phyloP scores from a whole-genome alignment of 2,113 vertebrate genomes.

The Eolophus roseicapilla region DNA sequence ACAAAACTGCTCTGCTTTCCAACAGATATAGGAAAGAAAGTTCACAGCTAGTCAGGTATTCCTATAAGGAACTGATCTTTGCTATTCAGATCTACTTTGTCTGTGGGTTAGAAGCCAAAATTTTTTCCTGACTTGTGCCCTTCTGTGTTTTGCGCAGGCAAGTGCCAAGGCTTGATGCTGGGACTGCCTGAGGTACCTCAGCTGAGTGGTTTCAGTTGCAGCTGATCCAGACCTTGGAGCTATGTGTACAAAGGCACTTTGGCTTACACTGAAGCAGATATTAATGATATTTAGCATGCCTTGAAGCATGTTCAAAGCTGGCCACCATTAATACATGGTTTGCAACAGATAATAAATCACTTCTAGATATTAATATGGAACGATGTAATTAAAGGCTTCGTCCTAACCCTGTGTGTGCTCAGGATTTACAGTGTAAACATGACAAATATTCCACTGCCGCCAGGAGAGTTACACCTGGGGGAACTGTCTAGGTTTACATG shows the following conservation, averaged over 20 bases:
- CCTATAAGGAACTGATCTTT: neutral
- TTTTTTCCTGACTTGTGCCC: neutral
- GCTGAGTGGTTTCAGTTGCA: neutral
- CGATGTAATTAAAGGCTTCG: neutral
- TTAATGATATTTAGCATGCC: neutral
- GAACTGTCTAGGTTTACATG: neutral
- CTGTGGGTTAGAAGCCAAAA: neutral
- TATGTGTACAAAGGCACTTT: neutral
- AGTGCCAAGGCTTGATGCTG: neutral
- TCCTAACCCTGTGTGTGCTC: neutral
- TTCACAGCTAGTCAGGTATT: neutral
- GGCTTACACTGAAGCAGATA: neutral
- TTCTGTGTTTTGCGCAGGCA: neutral
- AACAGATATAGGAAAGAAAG: neutral
- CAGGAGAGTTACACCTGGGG: neutral
- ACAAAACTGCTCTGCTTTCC: neutral
- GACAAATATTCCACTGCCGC: neutral
- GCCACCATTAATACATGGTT: neutral
- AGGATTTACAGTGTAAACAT: neutral
- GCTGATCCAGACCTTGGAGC: neutral
- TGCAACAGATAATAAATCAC: neutral
- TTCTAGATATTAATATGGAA: neutral
- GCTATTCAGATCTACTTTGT: neutral
- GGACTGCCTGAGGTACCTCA: neutral
- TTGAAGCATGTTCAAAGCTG: neutral